phyloP scores from a whole-genome alignment of 2,888 invertebrate species.

The Plagodis pulveraria region DNA sequence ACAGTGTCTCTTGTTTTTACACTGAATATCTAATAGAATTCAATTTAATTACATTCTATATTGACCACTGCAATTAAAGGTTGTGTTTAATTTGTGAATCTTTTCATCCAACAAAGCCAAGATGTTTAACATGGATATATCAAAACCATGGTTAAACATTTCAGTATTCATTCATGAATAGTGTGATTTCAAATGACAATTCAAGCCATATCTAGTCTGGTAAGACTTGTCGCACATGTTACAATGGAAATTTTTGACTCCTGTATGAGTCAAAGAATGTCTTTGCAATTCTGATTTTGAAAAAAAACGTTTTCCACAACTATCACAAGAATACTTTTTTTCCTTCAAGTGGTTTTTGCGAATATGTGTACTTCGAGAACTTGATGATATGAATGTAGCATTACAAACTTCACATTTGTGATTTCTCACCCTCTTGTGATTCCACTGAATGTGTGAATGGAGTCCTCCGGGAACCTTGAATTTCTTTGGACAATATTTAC shows the following conservation, averaged over 20 bases:
- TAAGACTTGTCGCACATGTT: conserved; percentile 79
- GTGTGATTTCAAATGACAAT: conserved; percentile 78
- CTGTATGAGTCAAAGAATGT: conserved; percentile 77
- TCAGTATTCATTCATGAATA: conserved; percentile 32
- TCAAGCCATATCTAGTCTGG: conserved; percentile 77
- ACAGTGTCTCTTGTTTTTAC: no score
- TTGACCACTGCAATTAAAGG: no score
- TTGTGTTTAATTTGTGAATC: no score
- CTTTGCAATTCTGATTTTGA: conserved; percentile 76
- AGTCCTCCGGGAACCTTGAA: conserved; percentile 78
- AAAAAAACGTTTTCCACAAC: conserved; percentile 75
- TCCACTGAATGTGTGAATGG: conserved; percentile 77
- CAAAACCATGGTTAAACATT: background rate
- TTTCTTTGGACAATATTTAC: conserved; percentile 77
- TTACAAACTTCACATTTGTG: conserved; percentile 79
- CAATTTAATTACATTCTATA: no score
- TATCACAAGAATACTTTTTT: conserved; percentile 77
- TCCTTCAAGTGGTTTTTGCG: conserved; percentile 78
- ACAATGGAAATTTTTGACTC: conserved; percentile 79
- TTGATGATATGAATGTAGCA: conserved; percentile 77
- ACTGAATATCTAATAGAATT: no score
- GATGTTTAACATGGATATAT: no score
- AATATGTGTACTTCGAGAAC: conserved; percentile 75
- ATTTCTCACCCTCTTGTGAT: conserved; percentile 75
- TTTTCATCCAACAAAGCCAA: no score